These are phyloP conservation scores for Drosophila auraria DNA, from an alignment of 1,140 invertebrate species.

Conservation along the genomic window DNA sequence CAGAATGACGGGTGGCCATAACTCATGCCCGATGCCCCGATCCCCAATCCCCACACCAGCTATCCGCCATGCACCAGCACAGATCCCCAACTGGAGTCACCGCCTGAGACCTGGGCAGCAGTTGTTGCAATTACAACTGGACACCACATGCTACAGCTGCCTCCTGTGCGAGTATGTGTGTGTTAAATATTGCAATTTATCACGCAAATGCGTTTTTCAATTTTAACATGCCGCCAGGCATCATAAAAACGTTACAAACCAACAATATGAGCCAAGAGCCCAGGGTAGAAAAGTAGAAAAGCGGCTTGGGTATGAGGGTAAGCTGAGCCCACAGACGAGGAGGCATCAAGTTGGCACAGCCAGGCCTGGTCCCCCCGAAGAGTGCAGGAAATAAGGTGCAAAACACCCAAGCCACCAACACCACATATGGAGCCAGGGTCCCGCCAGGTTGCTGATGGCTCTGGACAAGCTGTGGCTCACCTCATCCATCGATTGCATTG, in stretches of 20 bases:
- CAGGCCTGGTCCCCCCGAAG: conserved; percentile 12
- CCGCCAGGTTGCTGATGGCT: conserved; percentile 34
- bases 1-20: conserved; percentile 82
- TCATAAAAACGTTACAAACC: conserved; percentile 84
- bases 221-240: conserved; percentile 85
- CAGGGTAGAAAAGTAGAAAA: conserved; percentile 35
- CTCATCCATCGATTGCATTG: conserved; percentile 37
- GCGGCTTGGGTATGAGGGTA: conserved; percentile 39
- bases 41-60: conserved; percentile 17
- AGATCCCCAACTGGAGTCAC: conserved; percentile 32
- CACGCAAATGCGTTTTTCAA: conserved; percentile 85
- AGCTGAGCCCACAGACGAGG: conserved; percentile 41
- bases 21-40: conserved; percentile 70
- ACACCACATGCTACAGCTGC: conserved; percentile 82
- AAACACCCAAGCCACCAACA: conserved; percentile 39
- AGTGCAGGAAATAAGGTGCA: conserved; percentile 45
- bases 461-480: conserved; percentile 23
- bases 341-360: conserved; percentile 17
- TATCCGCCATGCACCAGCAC: conserved; percentile 16
- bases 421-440: conserved; percentile 24
- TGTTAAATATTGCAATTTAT: conserved; percentile 85
- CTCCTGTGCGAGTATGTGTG: conserved; percentile 64
- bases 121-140: conserved; percentile 83
- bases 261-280: conserved; percentile 77
- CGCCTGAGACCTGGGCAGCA: conserved; percentile 59